These are phyloP conservation scores for Felis catus DNA, from an alignment of 2,113 vertebrate genomes.

Conservation along the genomic window DNA sequence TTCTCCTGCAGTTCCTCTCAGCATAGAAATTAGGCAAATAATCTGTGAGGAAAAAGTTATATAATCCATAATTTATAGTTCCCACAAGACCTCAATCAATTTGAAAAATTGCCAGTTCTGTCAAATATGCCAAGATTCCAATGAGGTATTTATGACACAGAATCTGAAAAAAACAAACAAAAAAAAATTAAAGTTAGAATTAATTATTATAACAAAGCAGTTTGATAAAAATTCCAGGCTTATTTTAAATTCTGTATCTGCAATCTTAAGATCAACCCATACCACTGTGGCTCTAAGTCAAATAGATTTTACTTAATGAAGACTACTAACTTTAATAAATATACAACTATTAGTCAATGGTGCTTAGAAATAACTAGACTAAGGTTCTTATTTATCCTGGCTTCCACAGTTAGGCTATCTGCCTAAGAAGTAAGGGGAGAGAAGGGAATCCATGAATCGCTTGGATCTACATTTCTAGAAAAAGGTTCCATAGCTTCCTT, in stretches of 20 bases:
- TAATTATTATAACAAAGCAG: slow-evolving; percentile 45
- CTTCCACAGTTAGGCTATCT: background rate
- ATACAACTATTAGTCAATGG: background rate
- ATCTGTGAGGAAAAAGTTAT: background rate
- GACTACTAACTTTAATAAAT: background rate
- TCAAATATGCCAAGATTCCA: slow-evolving; percentile 90
- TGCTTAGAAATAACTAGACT: background rate
- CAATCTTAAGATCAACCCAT: slow-evolving; percentile 10
- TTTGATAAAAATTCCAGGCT: slow-evolving; percentile 31
- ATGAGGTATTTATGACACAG: slow-evolving; percentile 88
- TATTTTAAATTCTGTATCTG: background rate
- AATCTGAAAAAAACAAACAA: slow-evolving; percentile 87
- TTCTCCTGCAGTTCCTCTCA: background rate
- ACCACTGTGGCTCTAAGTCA: background rate
- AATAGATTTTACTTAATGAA: background rate
- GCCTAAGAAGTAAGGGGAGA: background rate
- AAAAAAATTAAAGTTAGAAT: slow-evolving; percentile 49
- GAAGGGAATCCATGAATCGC: background rate
- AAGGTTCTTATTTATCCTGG: background rate
- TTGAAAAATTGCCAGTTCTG: slow-evolving; percentile 89
- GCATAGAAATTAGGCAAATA: background rate
- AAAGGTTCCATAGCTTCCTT: background rate
- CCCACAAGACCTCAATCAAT: slow-evolving; percentile 78
- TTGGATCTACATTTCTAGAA: background rate
- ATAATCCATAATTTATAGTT: background rate